Percentiles rank a stretch among this genome's conserved stretches.
Evolutionary conservation across 2,888 invertebrate genomes (phyloP).

Genomic region (Silvanus unidentatus): DNA sequence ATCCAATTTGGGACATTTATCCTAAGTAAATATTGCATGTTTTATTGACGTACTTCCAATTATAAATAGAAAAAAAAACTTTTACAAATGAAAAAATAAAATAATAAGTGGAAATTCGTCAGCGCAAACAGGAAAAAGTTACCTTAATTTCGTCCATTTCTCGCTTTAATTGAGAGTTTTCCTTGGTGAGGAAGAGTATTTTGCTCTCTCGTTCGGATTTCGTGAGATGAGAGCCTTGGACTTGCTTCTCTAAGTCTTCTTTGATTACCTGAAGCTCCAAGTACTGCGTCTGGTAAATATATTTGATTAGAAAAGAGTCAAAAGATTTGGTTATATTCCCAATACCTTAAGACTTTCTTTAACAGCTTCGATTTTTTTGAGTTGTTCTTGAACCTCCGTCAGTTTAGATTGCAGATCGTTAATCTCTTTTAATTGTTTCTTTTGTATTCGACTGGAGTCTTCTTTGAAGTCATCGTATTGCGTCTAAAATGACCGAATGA

Average conservation of each 20-base stretch:
- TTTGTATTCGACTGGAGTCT: conserved; percentile 47
- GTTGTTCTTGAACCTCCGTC: conserved; percentile 46
- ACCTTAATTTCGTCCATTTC: conserved; percentile 34
- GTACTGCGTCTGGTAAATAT: conserved; percentile 36
- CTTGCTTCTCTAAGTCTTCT: conserved; percentile 35
- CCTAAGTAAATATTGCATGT: neutral
- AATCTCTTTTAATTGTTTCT: conserved; percentile 47
- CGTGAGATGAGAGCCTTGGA: conserved; percentile 30
- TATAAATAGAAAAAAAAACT: no score
- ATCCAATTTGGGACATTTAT: neutral
- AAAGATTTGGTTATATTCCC: neutral
- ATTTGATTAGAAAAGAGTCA: neutral
- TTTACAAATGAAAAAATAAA: no score
- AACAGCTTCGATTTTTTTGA: conserved; percentile 42
- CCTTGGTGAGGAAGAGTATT: conserved; percentile 32
- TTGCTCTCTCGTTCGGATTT: conserved; percentile 33
- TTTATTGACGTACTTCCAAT: neutral
- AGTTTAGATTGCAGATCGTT: conserved; percentile 48
- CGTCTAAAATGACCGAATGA: conserved; percentile 41
- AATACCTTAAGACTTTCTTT: conserved; percentile 46
- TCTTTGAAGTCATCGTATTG: conserved; percentile 51
- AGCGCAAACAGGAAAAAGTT: no score
- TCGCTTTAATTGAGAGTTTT: conserved; percentile 33
- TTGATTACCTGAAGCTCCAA: conserved; percentile 38
- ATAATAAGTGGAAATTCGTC: conserved; percentile 1